Conservation (phyloP, 2,888 invertebrate species). For the Corythucha ciliata region DNA sequence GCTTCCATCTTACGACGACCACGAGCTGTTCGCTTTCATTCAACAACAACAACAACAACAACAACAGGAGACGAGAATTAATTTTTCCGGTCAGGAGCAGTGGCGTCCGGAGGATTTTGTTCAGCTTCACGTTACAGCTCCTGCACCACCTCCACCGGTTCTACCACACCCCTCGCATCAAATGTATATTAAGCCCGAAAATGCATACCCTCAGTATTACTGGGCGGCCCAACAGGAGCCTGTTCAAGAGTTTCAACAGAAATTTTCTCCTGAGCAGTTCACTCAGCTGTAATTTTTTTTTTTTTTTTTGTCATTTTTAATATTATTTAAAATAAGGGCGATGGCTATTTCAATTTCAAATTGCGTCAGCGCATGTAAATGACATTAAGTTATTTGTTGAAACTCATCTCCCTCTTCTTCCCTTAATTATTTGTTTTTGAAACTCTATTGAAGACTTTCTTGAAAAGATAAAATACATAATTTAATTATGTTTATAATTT, state of each 20-base stretch:
- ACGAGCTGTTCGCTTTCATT: no score
- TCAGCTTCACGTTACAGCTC: constrained; percentile 2
- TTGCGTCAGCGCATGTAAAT: not conserved
- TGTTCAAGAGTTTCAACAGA: constrained; percentile 15
- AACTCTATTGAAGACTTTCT: no score
- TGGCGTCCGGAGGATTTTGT: constrained; percentile 11
- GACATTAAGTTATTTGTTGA: not conserved
- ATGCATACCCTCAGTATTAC: constrained; percentile 18
- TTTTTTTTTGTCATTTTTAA: not conserved
- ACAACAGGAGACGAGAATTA: no score
- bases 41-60: no score
- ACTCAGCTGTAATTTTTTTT: constrained; percentile 21
- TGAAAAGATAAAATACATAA: no score
- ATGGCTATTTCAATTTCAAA: not conserved
- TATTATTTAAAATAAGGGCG: not conserved
- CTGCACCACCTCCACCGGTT: not conserved
- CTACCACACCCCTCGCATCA: not conserved
- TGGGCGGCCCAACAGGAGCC: constrained; percentile 15
- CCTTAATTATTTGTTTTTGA: no score
- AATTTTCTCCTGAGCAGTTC: constrained; percentile 25
- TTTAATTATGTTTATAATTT: no score
- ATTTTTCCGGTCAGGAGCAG: no score
- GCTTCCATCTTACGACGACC: no score
- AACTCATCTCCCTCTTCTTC: no score
- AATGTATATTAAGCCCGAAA: constrained; percentile 12